Percentiles rank a stretch among this genome's conserved stretches.
phyloP scores from a whole-genome alignment of 2,113 vertebrate species.

The Phoxinus phoxinus region DNA sequence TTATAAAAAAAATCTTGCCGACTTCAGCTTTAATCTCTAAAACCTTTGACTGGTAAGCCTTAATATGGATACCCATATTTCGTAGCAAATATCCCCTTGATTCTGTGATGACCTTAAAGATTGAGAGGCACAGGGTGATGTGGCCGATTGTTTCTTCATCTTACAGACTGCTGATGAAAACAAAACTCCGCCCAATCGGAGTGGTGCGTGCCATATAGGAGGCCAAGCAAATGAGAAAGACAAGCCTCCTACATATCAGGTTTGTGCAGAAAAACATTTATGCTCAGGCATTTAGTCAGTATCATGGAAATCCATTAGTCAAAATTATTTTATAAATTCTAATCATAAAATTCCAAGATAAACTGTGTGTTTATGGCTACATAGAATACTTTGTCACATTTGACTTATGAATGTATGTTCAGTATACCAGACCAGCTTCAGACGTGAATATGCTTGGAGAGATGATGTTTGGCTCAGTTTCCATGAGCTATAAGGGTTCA shows the following conservation, averaged over 20 bases:
- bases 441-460: conserved; percentile 88
- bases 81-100: background rate
- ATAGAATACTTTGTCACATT: background rate
- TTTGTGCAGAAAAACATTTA: conserved; percentile 8
- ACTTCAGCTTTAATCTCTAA: too few species aligned
- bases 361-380: background rate
- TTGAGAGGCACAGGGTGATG: background rate
- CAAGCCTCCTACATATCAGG: conserved; percentile 56
- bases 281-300: background rate
- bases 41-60: too few species aligned
- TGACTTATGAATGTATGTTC: background rate
- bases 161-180: conserved; percentile 51
- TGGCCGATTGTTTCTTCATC: background rate
- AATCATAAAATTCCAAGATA: background rate
- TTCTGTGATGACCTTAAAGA: background rate
- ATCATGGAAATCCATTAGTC: background rate
- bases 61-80: background rate
- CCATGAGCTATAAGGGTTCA: conserved; percentile 87
- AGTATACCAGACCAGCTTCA: conserved; percentile 87
- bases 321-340: background rate
- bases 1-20: too few species aligned
- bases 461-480: conserved; percentile 89
- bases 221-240: conserved; percentile 52
- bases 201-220: conserved; percentile 42
- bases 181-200: conserved; percentile 39